A percentile compares a stretch with the other conserved stretches of the same genome.
Conservation (phyloP, 2,113 vertebrate species). For the Pandion haliaetus region DNA sequence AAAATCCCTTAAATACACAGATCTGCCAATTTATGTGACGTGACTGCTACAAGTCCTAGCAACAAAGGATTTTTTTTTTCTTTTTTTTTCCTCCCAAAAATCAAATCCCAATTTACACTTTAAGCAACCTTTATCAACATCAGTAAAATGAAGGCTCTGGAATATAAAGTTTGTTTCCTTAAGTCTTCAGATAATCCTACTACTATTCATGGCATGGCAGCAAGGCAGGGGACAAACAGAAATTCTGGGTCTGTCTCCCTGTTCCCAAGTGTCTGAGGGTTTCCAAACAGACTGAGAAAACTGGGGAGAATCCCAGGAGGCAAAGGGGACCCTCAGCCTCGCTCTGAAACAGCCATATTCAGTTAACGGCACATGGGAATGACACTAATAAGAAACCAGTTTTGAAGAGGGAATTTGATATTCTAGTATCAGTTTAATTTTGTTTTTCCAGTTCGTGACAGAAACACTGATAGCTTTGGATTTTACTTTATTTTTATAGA, state of each 20-base stretch:
- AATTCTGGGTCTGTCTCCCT: not conserved
- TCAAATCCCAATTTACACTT: not conserved
- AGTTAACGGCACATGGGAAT: not conserved
- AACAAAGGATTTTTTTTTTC: not conserved
- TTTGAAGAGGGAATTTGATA: not conserved
- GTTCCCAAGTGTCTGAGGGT: not conserved
- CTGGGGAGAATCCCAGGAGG: not conserved
- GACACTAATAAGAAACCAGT: not conserved
- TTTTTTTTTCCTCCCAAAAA: not conserved
- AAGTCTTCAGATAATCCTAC: not conserved
- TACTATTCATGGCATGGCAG: not conserved
- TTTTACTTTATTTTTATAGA: not conserved
- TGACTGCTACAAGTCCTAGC: not conserved
- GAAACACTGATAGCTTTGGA: not conserved
- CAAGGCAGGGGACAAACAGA: not conserved
- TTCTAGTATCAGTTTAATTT: not conserved
- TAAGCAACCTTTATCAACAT: not conserved
- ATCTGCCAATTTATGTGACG: not conserved
- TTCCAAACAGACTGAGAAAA: not conserved
- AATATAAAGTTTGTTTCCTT: not conserved
- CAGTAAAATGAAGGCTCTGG: not conserved
- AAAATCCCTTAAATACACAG: conserved; percentile 14
- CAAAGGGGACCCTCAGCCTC: not conserved
- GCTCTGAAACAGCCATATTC: not conserved
- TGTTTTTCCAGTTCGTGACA: not conserved